Percentiles rank a stretch among this genome's conserved stretches.
phyloP scores from a whole-genome alignment of 1,140 invertebrate species.

The Pseudomyrmex gracilis region DNA sequence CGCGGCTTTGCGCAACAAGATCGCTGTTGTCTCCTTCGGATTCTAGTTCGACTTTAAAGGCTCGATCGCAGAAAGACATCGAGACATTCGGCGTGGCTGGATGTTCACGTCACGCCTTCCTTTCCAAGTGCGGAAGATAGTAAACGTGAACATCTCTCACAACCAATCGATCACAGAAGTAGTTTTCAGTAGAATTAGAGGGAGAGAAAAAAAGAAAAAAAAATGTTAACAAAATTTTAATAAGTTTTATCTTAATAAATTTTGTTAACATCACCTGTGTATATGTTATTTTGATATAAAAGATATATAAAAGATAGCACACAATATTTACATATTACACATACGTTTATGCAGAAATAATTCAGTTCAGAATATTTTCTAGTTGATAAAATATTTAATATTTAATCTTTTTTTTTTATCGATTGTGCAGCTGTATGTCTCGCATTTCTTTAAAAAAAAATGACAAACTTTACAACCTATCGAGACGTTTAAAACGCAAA shows the following conservation, averaged over 20 bases:
- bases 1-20: conserved; percentile 80
- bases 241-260: too few relatives aligned
- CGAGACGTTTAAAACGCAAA: conserved; percentile 7
- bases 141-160: background rate
- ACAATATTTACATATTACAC: too few relatives aligned
- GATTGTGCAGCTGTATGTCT: background rate
- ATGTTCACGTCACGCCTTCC: conserved; percentile 62
- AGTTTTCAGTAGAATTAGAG: too few relatives aligned
- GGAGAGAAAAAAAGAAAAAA: too few relatives aligned
- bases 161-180: background rate
- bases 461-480: background rate
- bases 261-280: too few relatives aligned
- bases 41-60: conserved; percentile 81
- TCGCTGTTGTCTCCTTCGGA: conserved; percentile 80
- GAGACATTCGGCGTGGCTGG: conserved; percentile 62
- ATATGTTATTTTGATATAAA: too few relatives aligned
- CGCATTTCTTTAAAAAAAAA: background rate
- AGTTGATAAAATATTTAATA: background rate
- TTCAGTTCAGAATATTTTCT: too few relatives aligned
- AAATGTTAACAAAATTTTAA: too few relatives aligned
- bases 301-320: too few relatives aligned
- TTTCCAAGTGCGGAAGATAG: background rate
- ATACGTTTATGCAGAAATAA: too few relatives aligned
- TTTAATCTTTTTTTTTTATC: background rate
- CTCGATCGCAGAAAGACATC: conserved; percentile 69